A percentile compares a stretch with the other conserved stretches of the same genome.
Evolutionary conservation across 2,888 invertebrate species (phyloP).

Genomic region (Ypsolopha sequella): DNA sequence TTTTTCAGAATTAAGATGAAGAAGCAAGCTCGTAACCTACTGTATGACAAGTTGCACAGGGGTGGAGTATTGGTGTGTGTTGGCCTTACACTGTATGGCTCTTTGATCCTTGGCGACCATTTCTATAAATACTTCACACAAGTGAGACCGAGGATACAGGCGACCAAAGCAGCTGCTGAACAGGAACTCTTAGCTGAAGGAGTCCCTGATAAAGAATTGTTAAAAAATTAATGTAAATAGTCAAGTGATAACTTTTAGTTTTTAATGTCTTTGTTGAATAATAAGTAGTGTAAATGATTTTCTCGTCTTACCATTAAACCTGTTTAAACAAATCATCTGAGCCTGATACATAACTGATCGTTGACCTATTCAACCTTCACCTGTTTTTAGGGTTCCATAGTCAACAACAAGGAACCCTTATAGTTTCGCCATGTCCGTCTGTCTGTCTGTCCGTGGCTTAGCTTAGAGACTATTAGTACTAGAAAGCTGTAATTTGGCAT

Average conservation of each 20-base stretch:
- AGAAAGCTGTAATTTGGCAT: too few relatives aligned
- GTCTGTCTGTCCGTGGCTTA: too few relatives aligned
- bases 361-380: too few relatives aligned
- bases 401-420: too few relatives aligned
- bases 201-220: constrained; percentile 38
- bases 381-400: too few relatives aligned
- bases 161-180: constrained; percentile 42
- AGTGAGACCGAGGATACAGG: constrained; percentile 48
- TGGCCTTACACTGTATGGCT: constrained; percentile 45
- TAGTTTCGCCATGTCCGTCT: too few relatives aligned
- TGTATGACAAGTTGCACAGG: constrained; percentile 61
- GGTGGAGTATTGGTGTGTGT: constrained; percentile 56
- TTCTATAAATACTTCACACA: constrained; percentile 53
- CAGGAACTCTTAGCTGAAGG: constrained; percentile 63
- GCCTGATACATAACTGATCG: too few relatives aligned
- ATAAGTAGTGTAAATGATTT: background rate
- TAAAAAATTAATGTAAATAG: background rate
- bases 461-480: too few relatives aligned
- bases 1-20: constrained; percentile 30
- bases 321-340: too few relatives aligned
- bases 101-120: constrained; percentile 37
- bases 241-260: background rate
- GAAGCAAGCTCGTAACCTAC: constrained; percentile 41
- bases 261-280: background rate
- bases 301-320: too few relatives aligned